These are phyloP conservation scores for Bubo bubo DNA, from an alignment of 2,113 vertebrate species.

Conservation along the genomic window DNA sequence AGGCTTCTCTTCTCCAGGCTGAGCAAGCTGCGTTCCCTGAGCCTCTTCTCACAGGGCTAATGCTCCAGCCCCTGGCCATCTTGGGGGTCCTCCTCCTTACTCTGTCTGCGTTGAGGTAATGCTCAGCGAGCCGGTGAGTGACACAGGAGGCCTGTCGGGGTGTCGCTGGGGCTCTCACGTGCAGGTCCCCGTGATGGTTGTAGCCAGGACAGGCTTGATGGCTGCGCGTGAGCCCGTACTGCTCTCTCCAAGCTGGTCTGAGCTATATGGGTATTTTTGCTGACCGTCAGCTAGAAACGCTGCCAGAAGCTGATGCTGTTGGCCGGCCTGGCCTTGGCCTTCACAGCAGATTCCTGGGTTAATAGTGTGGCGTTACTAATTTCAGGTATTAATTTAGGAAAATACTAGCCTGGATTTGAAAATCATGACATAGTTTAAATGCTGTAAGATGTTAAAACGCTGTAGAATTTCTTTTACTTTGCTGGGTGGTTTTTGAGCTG, in stretches of 20 bases:
- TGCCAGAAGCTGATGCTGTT: neutral
- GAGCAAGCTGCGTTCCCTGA: neutral
- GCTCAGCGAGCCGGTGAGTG: neutral
- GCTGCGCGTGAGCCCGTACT: rapidly evolving
- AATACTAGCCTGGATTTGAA: neutral
- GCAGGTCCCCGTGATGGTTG: neutral
- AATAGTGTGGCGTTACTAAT: neutral
- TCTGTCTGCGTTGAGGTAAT: rapidly evolving
- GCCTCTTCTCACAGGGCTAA: neutral
- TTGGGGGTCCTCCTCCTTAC: neutral
- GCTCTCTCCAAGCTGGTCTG: neutral
- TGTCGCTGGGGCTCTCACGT: neutral
- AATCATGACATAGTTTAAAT: neutral
- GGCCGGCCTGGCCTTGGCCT: neutral
- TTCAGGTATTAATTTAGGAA: neutral
- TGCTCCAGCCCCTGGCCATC: rapidly evolving
- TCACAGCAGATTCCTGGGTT: neutral
- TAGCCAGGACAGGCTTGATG: neutral
- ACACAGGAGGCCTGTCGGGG: neutral
- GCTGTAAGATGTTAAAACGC: neutral
- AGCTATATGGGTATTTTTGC: neutral
- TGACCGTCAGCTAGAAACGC: neutral
- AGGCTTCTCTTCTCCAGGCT: neutral
- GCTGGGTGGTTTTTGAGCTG: neutral
- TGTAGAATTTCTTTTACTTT: neutral